phyloP scores from a whole-genome alignment of 2,113 vertebrate species.

The Petrocephalus microphthalmus region DNA sequence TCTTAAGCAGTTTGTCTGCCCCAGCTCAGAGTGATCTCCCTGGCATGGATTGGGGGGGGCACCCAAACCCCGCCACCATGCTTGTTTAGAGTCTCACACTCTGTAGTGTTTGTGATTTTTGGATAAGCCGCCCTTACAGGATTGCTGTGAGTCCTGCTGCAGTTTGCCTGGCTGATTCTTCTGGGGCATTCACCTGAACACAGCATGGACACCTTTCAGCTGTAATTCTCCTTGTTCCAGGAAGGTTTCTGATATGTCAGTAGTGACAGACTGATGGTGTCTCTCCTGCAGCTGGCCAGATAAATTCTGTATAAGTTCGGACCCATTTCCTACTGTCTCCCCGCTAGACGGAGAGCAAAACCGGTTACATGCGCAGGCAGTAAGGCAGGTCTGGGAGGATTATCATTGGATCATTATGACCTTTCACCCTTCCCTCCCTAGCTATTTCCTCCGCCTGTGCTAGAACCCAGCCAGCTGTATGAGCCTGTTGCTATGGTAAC shows the following conservation, averaged over 20 bases:
- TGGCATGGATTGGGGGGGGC: neutral
- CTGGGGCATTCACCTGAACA: neutral
- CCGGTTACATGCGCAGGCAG: neutral
- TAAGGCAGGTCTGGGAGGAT: neutral
- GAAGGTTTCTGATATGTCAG: neutral
- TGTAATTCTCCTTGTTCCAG: neutral
- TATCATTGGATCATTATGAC: neutral
- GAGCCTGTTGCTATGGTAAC: conserved; percentile 80
- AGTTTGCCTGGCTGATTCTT: neutral
- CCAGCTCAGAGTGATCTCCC: neutral
- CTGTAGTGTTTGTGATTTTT: neutral
- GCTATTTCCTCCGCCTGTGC: conserved; percentile 49
- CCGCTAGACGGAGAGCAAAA: neutral
- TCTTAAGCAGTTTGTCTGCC: no score
- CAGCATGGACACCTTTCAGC: neutral
- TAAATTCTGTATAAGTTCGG: neutral
- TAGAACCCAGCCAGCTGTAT: conserved; percentile 86
- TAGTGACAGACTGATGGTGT: neutral
- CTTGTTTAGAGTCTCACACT: neutral
- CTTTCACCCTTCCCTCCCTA: conserved; percentile 29
- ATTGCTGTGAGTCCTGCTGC: neutral
- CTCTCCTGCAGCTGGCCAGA: neutral
- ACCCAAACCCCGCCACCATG: neutral
- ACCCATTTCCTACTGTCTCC: neutral
- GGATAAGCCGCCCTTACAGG: neutral